phyloP scores from a whole-genome alignment of 2,888 invertebrate species.

The Gonocerus acuteangulatus region DNA sequence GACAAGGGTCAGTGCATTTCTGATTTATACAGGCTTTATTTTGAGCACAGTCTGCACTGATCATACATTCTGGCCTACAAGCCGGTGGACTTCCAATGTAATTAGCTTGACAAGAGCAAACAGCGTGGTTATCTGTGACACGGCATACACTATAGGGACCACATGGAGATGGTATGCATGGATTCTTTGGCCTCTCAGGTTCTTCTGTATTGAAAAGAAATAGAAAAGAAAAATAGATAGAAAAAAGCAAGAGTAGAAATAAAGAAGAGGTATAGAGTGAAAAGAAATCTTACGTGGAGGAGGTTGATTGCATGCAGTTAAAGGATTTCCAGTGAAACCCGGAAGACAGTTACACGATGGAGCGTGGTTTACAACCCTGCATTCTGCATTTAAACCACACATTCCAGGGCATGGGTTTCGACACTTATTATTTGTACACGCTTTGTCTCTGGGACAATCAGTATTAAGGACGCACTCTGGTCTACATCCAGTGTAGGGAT shows the following conservation, averaged over 20 bases:
- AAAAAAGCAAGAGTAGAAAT: neutral
- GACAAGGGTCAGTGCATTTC: constrained; percentile 70
- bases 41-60: constrained; percentile 68
- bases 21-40: constrained; percentile 69
- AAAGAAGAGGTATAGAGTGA: constrained; percentile 38
- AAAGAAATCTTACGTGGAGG: constrained; percentile 46
- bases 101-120: constrained; percentile 65
- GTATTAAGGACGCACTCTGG: constrained; percentile 74
- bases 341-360: constrained; percentile 67
- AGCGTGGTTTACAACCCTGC: constrained; percentile 65
- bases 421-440: constrained; percentile 72
- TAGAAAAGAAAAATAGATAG: neutral
- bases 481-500: constrained; percentile 69
- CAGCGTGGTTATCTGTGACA: constrained; percentile 60
- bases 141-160: constrained; percentile 71
- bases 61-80: constrained; percentile 69
- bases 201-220: constrained; percentile 39
- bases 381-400: constrained; percentile 70
- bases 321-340: constrained; percentile 64
- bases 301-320: constrained; percentile 51
- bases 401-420: constrained; percentile 68
- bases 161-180: constrained; percentile 70
- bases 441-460: constrained; percentile 61
- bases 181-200: constrained; percentile 51
- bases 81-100: constrained; percentile 68